Conservation (phyloP, 2,888 invertebrate species). For the Tipula vernalis region DNA sequence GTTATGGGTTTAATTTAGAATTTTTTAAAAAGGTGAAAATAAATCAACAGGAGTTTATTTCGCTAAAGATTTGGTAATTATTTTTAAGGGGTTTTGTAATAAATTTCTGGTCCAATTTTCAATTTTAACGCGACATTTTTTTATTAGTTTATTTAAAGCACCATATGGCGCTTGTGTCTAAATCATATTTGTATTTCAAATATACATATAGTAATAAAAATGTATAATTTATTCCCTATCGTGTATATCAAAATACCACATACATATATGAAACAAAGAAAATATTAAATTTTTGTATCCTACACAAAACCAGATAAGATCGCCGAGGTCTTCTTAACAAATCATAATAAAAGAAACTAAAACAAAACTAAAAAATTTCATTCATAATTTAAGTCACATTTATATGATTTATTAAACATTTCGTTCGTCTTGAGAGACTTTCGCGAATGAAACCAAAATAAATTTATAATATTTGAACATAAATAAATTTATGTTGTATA, state of each 20-base stretch:
- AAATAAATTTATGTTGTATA: not conserved
- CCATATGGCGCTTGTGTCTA: not conserved
- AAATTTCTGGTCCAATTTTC: not conserved
- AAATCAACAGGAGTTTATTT: not conserved
- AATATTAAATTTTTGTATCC: not conserved
- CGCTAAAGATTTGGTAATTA: not conserved
- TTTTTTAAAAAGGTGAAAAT: not conserved
- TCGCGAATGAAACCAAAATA: not conserved
- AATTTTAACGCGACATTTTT: not conserved
- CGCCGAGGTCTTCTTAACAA: not conserved
- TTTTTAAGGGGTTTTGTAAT: not conserved
- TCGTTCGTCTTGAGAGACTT: not conserved
- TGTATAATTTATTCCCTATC: not conserved
- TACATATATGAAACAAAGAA: not conserved
- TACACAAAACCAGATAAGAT: slow-evolving; percentile 4
- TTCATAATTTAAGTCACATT: slow-evolving; percentile 4
- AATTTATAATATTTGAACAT: not conserved
- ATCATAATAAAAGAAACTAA: not conserved
- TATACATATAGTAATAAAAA: not conserved
- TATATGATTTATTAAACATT: not conserved
- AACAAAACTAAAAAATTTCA: not conserved
- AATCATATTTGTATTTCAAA: not conserved
- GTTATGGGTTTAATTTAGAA: not conserved
- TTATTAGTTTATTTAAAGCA: not conserved
- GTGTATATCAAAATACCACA: not conserved